phyloP scores from a whole-genome alignment of 2,113 vertebrate genomes.

The Lagopus muta region DNA sequence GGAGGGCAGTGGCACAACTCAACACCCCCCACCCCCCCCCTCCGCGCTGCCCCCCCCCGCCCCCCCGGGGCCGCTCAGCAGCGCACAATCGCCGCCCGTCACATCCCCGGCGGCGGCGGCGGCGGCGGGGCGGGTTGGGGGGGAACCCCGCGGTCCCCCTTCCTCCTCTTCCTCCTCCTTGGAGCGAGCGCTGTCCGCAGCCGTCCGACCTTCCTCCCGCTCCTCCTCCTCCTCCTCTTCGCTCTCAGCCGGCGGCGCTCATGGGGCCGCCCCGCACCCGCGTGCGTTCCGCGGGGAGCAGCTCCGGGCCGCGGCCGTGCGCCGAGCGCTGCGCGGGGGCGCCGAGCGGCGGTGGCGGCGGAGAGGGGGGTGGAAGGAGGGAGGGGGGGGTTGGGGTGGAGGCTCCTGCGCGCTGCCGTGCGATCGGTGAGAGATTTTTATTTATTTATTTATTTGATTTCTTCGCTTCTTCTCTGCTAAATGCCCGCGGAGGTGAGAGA shows the following conservation, averaged over 20 bases:
- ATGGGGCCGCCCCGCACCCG: not conserved
- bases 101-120: slow-evolving; percentile 20
- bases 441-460: not conserved
- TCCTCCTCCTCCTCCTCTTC: not conserved
- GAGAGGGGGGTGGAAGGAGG: too few species aligned
- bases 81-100: slow-evolving; percentile 68
- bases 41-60: not conserved
- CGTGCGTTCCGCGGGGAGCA: not conserved
- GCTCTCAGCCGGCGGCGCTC: not conserved
- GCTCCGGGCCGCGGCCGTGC: too few species aligned
- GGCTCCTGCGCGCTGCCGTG: too few species aligned
- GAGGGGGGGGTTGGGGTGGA: too few species aligned
- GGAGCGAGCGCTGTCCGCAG: not conserved
- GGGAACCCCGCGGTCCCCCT: not conserved
- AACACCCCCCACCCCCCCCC: not conserved
- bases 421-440: too few species aligned
- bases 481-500: slow-evolving; percentile 2
- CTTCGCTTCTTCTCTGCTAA: not conserved
- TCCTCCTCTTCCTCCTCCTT: not conserved
- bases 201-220: not conserved
- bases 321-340: too few species aligned
- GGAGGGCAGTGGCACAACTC: not conserved
- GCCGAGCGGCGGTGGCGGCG: too few species aligned
- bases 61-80: slow-evolving; percentile 21
- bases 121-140: not conserved